Percentiles rank a stretch among this genome's conserved stretches.
phyloP scores from a whole-genome alignment of 2,888 invertebrate species.

The Platerodrilus igneus region DNA sequence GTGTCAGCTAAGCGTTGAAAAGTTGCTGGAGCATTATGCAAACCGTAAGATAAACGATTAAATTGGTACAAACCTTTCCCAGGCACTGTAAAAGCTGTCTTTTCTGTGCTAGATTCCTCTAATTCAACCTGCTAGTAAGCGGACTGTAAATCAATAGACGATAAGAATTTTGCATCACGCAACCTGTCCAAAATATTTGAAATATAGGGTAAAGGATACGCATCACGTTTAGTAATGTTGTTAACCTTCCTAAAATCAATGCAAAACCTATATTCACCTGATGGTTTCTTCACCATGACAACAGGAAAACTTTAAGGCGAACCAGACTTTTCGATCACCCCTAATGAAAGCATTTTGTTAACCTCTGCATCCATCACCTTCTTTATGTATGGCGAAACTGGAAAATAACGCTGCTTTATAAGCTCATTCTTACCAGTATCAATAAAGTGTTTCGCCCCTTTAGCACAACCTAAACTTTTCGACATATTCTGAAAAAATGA shows the following conservation, averaged over 20 bases:
- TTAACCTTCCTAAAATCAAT: constrained; percentile 33
- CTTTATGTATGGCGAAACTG: too few species aligned
- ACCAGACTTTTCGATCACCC: too few species aligned
- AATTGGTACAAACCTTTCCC: constrained; percentile 34
- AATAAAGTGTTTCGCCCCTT: too few species aligned
- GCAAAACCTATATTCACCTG: constrained; percentile 27
- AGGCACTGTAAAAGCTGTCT: constrained; percentile 35
- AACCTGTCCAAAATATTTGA: constrained; percentile 27
- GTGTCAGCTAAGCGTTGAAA: constrained; percentile 25
- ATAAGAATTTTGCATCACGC: constrained; percentile 26
- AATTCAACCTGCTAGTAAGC: constrained; percentile 33
- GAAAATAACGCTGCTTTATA: too few species aligned
- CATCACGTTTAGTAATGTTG: constrained; percentile 26
- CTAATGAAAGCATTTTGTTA: too few species aligned
- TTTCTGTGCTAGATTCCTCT: constrained; percentile 22
- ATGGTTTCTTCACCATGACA: constrained; percentile 28
- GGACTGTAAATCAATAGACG: constrained; percentile 26
- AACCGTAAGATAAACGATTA: constrained; percentile 25
- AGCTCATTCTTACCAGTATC: too few species aligned
- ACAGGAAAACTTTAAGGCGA: too few species aligned
- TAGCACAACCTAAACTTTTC: too few species aligned
- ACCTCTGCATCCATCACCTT: too few species aligned
- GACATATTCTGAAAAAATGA: too few species aligned
- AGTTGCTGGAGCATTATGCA: constrained; percentile 24
- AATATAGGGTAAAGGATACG: constrained; percentile 31